Base-by-base conservation (phyloP, 2,888 invertebrate species). In the Acleris cristana region DNA sequence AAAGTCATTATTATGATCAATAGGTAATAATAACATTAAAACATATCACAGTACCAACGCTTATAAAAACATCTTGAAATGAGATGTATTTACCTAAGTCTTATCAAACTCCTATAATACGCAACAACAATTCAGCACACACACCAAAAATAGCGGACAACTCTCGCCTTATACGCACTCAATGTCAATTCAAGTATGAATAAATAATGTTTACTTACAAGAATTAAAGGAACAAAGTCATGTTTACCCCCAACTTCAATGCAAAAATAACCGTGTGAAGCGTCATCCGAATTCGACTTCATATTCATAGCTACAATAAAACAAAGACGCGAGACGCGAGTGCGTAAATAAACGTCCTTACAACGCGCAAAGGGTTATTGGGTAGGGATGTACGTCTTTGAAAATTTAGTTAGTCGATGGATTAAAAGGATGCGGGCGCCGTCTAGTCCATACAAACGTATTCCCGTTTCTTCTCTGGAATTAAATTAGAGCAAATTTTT, bases 251-350 rank as follows among this genome's bases (percentile, higher is more conserved):
- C 19, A 45, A 65, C 60, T 60, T 48, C 34, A 53, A 48, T 58
- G 49, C 34, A 34, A 44, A 49, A 59, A 48, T 48, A 45, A 49
- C 34, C 52, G 23, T 59, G 65, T 59, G 48, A 60, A 40, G 26
- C 21, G 51, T 49, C 40, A 51, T 19, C 49, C 56, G 30, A 66
- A 45, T 61, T 45, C 56, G 56, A 44, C 55, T 49, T 65, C 51
- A 61, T 61, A 65, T 65, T 65, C 65, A 65, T 60, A 54, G 44
- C 51, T 44, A 60, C 60, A 66, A 66, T 66, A 66, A 61, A 66
- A 66, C 65, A 66, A 56, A 60, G 40, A 66, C 44, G 48, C 18
- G 55, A 51, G 51, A 66, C 44, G 48, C 18, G 55, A 55, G 51
- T 44, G 44, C 56, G 48, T 48, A 66, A 61, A 66, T 66, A 65